phyloP scores from a whole-genome alignment of 2,888 invertebrate genomes.

The Rhingia campestris region DNA sequence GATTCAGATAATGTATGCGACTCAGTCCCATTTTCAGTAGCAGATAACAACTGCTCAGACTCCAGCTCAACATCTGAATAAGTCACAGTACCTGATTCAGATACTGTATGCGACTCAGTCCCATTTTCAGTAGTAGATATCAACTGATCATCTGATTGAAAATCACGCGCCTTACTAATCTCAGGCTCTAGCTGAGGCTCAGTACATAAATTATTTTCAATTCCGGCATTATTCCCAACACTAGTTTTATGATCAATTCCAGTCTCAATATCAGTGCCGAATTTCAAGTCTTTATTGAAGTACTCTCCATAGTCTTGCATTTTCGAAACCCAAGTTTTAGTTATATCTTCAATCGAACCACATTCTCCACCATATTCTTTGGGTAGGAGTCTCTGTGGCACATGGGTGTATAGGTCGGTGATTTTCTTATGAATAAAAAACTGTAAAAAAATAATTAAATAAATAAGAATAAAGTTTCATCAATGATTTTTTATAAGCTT shows the following conservation, averaged over 20 bases:
- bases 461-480: not conserved
- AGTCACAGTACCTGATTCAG: too few relatives aligned
- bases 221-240: not conserved
- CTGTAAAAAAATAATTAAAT: conserved; percentile 78
- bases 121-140: too few relatives aligned
- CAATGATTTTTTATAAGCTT: conserved; percentile 74
- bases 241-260: not conserved
- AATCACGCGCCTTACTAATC: too few relatives aligned
- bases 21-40: too few relatives aligned
- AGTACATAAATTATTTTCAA: not conserved
- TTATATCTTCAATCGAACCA: conserved; percentile 80
- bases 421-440: conserved; percentile 55
- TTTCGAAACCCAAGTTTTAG: conserved; percentile 75
- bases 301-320: conserved; percentile 70
- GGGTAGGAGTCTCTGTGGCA: conserved; percentile 85
- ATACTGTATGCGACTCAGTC: too few relatives aligned
- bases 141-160: too few relatives aligned
- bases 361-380: conserved; percentile 86
- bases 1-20: too few relatives aligned
- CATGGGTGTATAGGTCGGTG: conserved; percentile 82
- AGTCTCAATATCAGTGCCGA: conserved; percentile 27
- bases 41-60: too few relatives aligned
- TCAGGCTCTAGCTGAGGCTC: not conserved
- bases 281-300: conserved; percentile 62
- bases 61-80: too few relatives aligned